A percentile compares a stretch with the other conserved stretches of the same genome.
These are phyloP conservation scores for Lutraria rhynchaena DNA, from an alignment of 1,140 invertebrate genomes.

Conservation along the genomic window DNA sequence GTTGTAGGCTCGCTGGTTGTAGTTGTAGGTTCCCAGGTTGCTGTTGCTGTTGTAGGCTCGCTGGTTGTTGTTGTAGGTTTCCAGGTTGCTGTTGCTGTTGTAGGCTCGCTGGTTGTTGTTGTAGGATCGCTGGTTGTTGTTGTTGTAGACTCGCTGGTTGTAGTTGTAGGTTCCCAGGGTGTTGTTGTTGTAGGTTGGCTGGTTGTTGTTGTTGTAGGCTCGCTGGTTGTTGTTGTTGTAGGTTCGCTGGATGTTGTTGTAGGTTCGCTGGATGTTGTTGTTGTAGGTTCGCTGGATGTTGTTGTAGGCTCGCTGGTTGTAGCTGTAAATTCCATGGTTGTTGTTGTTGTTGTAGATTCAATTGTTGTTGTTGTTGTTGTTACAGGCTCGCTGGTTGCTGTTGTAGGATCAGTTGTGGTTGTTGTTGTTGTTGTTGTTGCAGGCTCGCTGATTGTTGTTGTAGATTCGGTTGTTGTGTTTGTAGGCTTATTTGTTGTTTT, in stretches of 20 bases:
- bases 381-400: not conserved
- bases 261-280: not conserved
- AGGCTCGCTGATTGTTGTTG: too few species aligned
- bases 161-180: not conserved
- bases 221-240: not conserved
- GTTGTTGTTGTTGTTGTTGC: not conserved
- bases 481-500: not conserved
- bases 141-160: not conserved
- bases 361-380: slow-evolving; percentile 4
- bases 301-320: too few species aligned
- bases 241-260: not conserved
- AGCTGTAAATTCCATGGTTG: too few species aligned
- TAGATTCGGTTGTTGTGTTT: not conserved
- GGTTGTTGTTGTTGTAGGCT: not conserved
- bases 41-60: not conserved
- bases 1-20: not conserved
- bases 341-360: not conserved
- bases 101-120: not conserved
- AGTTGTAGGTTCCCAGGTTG: not conserved
- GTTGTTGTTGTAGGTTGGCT: not conserved
- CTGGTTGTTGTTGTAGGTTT: not conserved
- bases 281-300: too few species aligned
- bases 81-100: not conserved
- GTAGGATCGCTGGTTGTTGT: too few species aligned
- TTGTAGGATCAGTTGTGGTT: not conserved